These are phyloP conservation scores for Zoanthus gigantus DNA, from an alignment of 92 coral and sea anemone species.

Conservation along the genomic window DNA sequence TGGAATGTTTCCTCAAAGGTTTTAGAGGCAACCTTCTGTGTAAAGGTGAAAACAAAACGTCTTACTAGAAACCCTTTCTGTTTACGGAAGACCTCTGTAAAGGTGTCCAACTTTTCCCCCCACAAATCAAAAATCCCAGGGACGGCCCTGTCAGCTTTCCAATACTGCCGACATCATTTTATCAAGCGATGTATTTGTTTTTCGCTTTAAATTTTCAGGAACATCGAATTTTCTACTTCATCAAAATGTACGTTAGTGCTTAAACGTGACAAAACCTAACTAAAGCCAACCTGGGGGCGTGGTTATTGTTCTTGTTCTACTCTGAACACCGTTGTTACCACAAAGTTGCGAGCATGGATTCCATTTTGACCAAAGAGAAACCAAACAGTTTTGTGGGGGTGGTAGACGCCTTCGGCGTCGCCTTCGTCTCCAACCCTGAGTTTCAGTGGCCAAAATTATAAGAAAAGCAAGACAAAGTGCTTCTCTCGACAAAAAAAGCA, in stretches of 20 bases:
- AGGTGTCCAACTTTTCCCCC: too few species aligned
- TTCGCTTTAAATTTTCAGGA: too few species aligned
- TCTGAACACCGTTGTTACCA: slow-evolving; percentile 59
- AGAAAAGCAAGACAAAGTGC: neutral
- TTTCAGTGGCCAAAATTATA: neutral
- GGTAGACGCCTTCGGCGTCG: slow-evolving; percentile 46
- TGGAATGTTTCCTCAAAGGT: too few species aligned
- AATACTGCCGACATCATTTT: too few species aligned
- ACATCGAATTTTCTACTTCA: neutral
- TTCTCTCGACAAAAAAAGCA: neutral
- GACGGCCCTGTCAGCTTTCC: too few species aligned
- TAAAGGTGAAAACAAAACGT: too few species aligned
- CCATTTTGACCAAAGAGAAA: slow-evolving; percentile 50
- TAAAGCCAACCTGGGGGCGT: slow-evolving; percentile 10
- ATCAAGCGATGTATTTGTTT: too few species aligned
- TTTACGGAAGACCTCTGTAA: too few species aligned
- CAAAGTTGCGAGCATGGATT: slow-evolving; percentile 63
- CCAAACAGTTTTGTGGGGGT: slow-evolving; percentile 51
- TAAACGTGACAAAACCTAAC: neutral
- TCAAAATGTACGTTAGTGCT: neutral
- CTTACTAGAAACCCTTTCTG: too few species aligned
- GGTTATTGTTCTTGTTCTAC: slow-evolving; percentile 33
- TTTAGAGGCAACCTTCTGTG: too few species aligned
- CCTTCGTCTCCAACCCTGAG: slow-evolving; percentile 43
- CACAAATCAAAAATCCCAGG: too few species aligned